Conservation (phyloP, 2,888 invertebrate species). For the Leptopilina syphax region DNA sequence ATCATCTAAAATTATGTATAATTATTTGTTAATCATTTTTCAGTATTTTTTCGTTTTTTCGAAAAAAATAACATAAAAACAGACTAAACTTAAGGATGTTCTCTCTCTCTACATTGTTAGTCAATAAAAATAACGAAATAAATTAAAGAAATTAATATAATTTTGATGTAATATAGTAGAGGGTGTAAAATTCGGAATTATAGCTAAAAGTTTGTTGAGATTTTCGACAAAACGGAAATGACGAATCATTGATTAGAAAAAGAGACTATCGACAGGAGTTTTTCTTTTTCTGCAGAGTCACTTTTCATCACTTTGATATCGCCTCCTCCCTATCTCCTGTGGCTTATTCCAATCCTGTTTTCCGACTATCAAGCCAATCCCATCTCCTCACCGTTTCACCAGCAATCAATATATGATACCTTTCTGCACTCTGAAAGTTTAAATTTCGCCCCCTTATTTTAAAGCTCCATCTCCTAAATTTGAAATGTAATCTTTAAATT, state of each 20-base stretch:
- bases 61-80: too few relatives aligned
- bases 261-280: slow-evolving; percentile 51
- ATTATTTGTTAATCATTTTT: too few relatives aligned
- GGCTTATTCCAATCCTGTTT: slow-evolving; percentile 68
- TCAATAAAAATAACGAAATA: too few relatives aligned
- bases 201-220: neutral
- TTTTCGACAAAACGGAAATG: slow-evolving; percentile 56
- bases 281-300: slow-evolving; percentile 66
- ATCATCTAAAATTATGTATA: too few relatives aligned
- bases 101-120: too few relatives aligned
- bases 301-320: slow-evolving; percentile 68
- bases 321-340: slow-evolving; percentile 60
- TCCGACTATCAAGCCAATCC: slow-evolving; percentile 64
- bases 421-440: slow-evolving; percentile 27
- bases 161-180: too few relatives aligned
- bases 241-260: slow-evolving; percentile 53
- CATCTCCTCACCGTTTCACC: slow-evolving; percentile 56
- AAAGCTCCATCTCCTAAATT: too few relatives aligned
- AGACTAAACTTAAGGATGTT: too few relatives aligned
- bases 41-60: too few relatives aligned
- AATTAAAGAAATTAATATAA: neutral
- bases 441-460: too few relatives aligned
- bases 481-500: too few relatives aligned
- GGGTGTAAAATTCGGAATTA: neutral
- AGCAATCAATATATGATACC: slow-evolving; percentile 61